Conservation (phyloP, 2,113 vertebrate genomes). For the Xenopus borealis region DNA sequence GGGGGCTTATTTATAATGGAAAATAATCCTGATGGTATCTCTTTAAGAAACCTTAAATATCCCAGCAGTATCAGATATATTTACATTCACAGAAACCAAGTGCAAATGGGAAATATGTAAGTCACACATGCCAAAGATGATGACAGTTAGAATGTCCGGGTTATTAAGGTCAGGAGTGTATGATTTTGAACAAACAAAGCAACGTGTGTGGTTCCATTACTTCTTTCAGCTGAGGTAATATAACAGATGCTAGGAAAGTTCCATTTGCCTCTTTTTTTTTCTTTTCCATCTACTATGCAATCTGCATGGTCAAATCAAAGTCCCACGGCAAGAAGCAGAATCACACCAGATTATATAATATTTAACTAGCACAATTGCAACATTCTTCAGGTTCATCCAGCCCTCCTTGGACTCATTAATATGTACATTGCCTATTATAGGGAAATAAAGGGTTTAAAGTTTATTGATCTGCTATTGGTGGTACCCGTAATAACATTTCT, state of each 20-base stretch:
- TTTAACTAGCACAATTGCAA: not conserved
- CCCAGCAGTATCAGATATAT: too few relatives aligned
- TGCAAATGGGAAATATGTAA: constrained; percentile 6
- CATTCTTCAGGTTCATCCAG: too few relatives aligned
- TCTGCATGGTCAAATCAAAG: not conserved
- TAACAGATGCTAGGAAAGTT: constrained; percentile 17
- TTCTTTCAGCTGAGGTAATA: constrained; percentile 14
- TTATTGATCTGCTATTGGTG: too few relatives aligned
- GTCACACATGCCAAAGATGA: constrained; percentile 13
- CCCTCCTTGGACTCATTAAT: too few relatives aligned
- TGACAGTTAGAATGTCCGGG: constrained; percentile 18
- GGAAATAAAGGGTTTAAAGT: too few relatives aligned
- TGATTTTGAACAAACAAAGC: constrained; percentile 30
- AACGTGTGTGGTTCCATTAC: constrained; percentile 30
- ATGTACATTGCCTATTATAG: too few relatives aligned
- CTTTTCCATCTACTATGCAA: not conserved
- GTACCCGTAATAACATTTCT: too few relatives aligned
- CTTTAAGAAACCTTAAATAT: too few relatives aligned
- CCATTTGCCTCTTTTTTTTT: not conserved
- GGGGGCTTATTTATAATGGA: too few relatives aligned
- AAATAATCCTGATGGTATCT: too few relatives aligned
- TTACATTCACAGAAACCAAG: not conserved
- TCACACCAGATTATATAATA: not conserved
- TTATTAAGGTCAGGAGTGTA: constrained; percentile 23
- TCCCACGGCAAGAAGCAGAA: not conserved